These are phyloP conservation scores for Epirrhoe tristata DNA, from an alignment of 2,888 invertebrate species.

Conservation along the genomic window DNA sequence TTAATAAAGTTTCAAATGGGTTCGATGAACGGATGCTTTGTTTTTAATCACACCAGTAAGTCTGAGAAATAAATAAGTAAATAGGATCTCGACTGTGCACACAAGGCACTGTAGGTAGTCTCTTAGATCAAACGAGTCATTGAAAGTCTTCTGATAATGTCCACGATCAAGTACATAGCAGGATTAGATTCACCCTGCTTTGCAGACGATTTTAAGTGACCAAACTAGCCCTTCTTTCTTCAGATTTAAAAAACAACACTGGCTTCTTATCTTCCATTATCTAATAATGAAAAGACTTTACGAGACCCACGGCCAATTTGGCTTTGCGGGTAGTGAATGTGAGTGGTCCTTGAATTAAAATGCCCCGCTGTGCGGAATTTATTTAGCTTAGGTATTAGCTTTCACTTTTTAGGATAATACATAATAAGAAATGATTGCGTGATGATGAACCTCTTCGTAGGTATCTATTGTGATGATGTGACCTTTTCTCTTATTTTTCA, in stretches of 20 bases:
- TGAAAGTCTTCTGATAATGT: too few species aligned
- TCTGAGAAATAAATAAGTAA: too few species aligned
- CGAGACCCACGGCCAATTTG: slow-evolving; percentile 31
- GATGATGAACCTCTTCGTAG: too few species aligned
- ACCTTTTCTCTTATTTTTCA: too few species aligned
- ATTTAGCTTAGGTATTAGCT: slow-evolving; percentile 29
- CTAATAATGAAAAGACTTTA: slow-evolving; percentile 30
- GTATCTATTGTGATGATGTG: too few species aligned
- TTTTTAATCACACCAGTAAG: neutral
- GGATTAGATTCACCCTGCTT: too few species aligned
- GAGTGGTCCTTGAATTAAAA: slow-evolving; percentile 37
- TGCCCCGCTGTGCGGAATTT: slow-evolving; percentile 33
- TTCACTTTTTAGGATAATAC: slow-evolving; percentile 26
- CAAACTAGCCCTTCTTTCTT: neutral
- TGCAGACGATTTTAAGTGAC: too few species aligned
- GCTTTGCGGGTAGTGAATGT: slow-evolving; percentile 38
- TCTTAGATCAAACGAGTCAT: too few species aligned
- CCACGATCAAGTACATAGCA: too few species aligned
- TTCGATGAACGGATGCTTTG: neutral
- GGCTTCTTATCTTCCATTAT: slow-evolving; percentile 21
- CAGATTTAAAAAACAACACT: neutral
- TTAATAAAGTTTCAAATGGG: slow-evolving; percentile 17
- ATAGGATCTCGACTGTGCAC: too few species aligned
- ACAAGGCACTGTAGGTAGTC: too few species aligned
- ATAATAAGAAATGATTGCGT: slow-evolving; percentile 25